These are phyloP conservation scores for Sympetrum striolatum DNA, from an alignment of 2,888 invertebrate species.

Conservation along the genomic window DNA sequence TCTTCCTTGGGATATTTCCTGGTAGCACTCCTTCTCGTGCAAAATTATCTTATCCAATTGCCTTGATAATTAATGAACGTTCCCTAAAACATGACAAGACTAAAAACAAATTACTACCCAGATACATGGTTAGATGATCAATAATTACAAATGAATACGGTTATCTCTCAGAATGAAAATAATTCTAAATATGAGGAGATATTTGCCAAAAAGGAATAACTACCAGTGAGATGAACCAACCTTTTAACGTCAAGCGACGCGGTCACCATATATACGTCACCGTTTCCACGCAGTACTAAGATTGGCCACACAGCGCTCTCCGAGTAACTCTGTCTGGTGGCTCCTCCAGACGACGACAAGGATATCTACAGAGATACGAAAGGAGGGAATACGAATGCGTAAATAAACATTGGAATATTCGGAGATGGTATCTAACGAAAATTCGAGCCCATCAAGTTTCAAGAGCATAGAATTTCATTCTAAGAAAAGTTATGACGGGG, in stretches of 20 bases:
- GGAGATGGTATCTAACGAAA: no score
- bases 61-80: no score
- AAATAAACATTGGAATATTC: background rate
- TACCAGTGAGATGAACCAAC: constrained; percentile 46
- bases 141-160: no score
- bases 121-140: no score
- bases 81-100: no score
- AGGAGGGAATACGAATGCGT: background rate
- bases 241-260: constrained; percentile 50
- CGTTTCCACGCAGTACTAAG: constrained; percentile 82
- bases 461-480: background rate
- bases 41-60: no score
- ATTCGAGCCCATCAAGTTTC: background rate
- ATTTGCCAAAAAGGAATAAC: no score
- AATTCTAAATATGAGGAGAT: no score
- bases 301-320: constrained; percentile 69
- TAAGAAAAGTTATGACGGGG: background rate
- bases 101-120: no score
- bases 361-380: constrained; percentile 46
- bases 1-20: no score
- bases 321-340: constrained; percentile 27
- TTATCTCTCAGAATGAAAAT: no score
- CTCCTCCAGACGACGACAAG: background rate
- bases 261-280: constrained; percentile 71
- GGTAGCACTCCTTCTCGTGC: no score